Conservation (phyloP, 2,797 vertebrate genomes). For the Ataeniobius toweri region DNA sequence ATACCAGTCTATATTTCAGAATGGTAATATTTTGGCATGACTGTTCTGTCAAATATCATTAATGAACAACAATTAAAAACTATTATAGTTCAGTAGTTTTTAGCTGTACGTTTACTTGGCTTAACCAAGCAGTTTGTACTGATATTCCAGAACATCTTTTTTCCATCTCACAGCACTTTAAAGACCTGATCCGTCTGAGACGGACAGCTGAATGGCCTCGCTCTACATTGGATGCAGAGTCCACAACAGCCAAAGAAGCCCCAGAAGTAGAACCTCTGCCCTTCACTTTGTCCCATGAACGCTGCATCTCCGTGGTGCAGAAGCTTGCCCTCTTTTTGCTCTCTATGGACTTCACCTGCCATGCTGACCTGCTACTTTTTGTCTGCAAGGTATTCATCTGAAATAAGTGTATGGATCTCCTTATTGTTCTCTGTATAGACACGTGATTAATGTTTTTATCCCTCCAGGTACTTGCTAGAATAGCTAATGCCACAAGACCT, state of each 20-base stretch:
- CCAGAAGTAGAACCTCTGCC: slow-evolving; percentile 95
- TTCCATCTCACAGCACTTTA: slow-evolving; percentile 88
- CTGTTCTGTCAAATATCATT: background rate
- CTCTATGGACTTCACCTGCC: slow-evolving; percentile 99
- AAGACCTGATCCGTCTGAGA: slow-evolving; percentile 95
- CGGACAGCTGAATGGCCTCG: slow-evolving; percentile 98
- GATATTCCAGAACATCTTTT: background rate
- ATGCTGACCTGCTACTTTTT: slow-evolving; percentile 96
- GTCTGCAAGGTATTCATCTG: slow-evolving; percentile 90
- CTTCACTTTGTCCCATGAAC: slow-evolving; percentile 95
- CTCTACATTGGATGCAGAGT: slow-evolving; percentile 92
- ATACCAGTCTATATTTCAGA: background rate
- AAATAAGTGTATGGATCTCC: no score
- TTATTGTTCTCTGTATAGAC: background rate
- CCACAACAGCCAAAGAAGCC: slow-evolving; percentile 90
- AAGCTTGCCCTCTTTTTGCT: slow-evolving; percentile 96
- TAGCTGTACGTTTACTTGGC: background rate
- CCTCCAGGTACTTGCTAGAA: slow-evolving; percentile 91
- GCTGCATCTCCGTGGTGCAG: slow-evolving; percentile 97
- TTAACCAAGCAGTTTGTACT: no score
- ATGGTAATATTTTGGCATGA: no score
- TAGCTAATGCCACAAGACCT: slow-evolving; percentile 95
- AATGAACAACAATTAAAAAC: background rate
- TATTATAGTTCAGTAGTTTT: background rate
- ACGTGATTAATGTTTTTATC: background rate